phyloP scores from a whole-genome alignment of 2,888 invertebrate genomes.

The Cybosia mesomella region DNA sequence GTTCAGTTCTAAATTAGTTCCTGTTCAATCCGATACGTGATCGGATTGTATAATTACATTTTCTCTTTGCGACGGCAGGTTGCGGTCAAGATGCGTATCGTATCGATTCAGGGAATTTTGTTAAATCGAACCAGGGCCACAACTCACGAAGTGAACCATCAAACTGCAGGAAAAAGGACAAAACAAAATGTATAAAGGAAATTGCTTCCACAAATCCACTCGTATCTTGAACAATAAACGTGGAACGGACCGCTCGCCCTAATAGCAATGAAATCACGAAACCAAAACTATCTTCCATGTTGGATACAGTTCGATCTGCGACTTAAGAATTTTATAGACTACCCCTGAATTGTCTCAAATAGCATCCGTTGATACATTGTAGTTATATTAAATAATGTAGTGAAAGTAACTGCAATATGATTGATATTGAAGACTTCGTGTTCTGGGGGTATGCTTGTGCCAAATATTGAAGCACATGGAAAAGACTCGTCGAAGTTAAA shows the following conservation, averaged over 20 bases:
- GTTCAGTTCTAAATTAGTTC: constrained; percentile 81
- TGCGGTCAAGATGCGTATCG: constrained; percentile 78
- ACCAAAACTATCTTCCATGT: constrained; percentile 84
- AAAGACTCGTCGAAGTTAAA: not conserved
- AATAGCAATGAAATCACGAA: constrained; percentile 87
- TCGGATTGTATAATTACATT: constrained; percentile 79
- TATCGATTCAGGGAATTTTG: constrained; percentile 76
- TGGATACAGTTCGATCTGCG: constrained; percentile 67
- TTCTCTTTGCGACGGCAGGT: constrained; percentile 65
- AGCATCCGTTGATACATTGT: constrained; percentile 34
- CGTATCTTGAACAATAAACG: constrained; percentile 87
- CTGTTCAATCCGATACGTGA: constrained; percentile 78
- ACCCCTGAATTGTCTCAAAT: constrained; percentile 57
- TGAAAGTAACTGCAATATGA: not conserved
- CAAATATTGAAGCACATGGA: not conserved
- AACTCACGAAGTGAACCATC: constrained; percentile 84
- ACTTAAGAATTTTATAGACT: constrained; percentile 72
- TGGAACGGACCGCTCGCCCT: constrained; percentile 82
- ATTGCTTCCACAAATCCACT: constrained; percentile 87
- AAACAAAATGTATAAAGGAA: constrained; percentile 87
- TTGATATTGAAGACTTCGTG: not conserved
- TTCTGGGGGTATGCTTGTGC: not conserved
- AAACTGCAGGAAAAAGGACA: constrained; percentile 86
- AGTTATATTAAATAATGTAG: constrained; percentile 7
- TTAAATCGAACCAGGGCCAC: constrained; percentile 82